phyloP scores from a whole-genome alignment of 2,797 vertebrate genomes.

The Pseudopleuronectes americanus region DNA sequence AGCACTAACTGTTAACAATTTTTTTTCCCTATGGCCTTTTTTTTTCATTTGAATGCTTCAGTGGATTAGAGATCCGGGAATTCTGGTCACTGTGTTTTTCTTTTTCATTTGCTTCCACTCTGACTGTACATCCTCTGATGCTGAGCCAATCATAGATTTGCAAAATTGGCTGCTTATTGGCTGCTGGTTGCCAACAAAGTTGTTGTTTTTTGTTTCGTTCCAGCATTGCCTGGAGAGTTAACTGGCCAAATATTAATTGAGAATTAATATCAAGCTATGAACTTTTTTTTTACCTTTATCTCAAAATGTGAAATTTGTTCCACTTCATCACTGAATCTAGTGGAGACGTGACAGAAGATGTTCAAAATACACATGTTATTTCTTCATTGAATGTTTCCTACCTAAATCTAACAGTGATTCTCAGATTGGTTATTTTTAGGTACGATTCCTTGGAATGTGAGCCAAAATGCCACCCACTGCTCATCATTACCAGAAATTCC shows the following conservation, averaged over 20 bases:
- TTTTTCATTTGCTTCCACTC: slow-evolving; percentile 1
- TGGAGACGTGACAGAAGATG: too few relatives aligned
- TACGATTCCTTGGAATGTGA: neutral
- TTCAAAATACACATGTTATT: neutral
- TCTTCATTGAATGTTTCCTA: neutral
- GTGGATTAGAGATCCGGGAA: slow-evolving; percentile 24
- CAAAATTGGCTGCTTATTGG: slow-evolving; percentile 33
- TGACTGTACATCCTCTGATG: slow-evolving; percentile 35
- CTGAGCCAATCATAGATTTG: slow-evolving; percentile 35
- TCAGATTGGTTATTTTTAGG: slow-evolving; percentile 7
- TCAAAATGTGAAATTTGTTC: too few relatives aligned
- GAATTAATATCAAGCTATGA: neutral
- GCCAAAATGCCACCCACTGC: slow-evolving; percentile 4
- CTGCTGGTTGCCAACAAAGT: slow-evolving; percentile 22
- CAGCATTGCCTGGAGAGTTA: neutral
- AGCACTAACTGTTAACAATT: slow-evolving; percentile 8
- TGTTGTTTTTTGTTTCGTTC: slow-evolving; percentile 10
- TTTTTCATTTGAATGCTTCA: slow-evolving; percentile 26
- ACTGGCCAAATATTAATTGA: slow-evolving; percentile 6
- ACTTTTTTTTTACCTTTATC: too few relatives aligned
- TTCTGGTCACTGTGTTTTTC: slow-evolving; percentile 7
- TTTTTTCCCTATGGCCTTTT: neutral
- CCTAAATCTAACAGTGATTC: neutral
- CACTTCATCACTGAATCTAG: too few relatives aligned
- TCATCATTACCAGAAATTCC: slow-evolving; percentile 1